A percentile compares a stretch with the other conserved stretches of the same genome.
phyloP scores from a whole-genome alignment of 2,888 invertebrate genomes.

The Rhimphoctona megacephalus region DNA sequence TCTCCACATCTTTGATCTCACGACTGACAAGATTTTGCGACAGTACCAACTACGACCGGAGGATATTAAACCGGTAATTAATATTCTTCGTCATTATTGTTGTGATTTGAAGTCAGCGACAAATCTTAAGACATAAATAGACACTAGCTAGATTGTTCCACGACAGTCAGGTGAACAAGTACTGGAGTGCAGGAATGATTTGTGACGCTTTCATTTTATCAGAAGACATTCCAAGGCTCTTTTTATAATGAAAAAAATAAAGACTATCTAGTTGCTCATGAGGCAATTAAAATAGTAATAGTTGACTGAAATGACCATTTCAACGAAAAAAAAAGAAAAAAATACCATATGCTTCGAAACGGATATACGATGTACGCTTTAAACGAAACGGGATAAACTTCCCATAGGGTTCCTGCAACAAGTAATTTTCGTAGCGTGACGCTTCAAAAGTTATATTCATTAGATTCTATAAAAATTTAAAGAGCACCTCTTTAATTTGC shows the following conservation, averaged over 20 bases:
- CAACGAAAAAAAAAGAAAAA: background rate
- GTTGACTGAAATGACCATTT: background rate
- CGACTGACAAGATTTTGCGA: conserved; percentile 90
- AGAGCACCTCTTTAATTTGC: background rate
- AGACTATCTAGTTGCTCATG: background rate
- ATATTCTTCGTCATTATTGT: background rate
- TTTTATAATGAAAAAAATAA: background rate
- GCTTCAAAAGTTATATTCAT: background rate
- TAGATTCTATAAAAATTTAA: background rate
- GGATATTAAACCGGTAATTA: conserved; percentile 88
- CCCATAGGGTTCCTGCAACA: background rate
- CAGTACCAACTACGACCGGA: conserved; percentile 90
- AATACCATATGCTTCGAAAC: background rate
- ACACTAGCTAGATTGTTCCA: background rate
- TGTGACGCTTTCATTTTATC: background rate
- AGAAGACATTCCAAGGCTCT: background rate
- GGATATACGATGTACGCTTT: too few relatives aligned
- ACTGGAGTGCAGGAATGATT: background rate
- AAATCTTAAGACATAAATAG: background rate
- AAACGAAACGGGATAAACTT: too few relatives aligned
- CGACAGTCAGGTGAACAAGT: background rate
- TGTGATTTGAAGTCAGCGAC: background rate
- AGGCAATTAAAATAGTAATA: background rate
- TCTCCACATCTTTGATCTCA: conserved; percentile 91
- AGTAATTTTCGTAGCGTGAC: background rate